Base-by-base conservation (phyloP, 2,888 invertebrate genomes). In the Campaea margaritaria region DNA sequence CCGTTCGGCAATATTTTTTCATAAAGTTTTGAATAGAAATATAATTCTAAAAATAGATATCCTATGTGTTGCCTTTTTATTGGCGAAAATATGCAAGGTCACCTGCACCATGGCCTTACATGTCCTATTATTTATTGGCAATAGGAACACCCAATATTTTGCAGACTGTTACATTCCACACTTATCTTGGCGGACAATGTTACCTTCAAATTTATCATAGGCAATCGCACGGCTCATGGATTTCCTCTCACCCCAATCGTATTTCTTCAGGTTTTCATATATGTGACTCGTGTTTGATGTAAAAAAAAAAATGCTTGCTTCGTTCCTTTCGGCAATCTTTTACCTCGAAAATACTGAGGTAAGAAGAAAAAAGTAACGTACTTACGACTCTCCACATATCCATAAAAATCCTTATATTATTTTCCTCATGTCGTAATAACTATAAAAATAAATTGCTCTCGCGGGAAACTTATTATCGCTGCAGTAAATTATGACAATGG, bases 91-190 rank as follows among this genome's bases (percentile, higher is more conserved):
- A 21, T n/a, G n/a, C n/a, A n/a, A n/a, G n/a, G n/a, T 21, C 21
- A 31, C 15, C 14, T 48, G 8, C 7, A 31, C 21, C 21, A 21
- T 3, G 3, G 21, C 21, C n/a, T n/a, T 21, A 21, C 3, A 5
- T 21, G 5, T 21, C 3, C 3, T 21, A 21, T 5, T 21, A 21
- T 21, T n/a, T 3, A 21, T 21, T 21, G 21, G 21, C 21, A 21
- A 21, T 31, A 31, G 73, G 68, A 74, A 72, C 42, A 58, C 45
- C 56, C 50, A 63, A 64, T 67, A 73, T 70, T 21, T 21, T 68
- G 64, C 69, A 68, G 57, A 53, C 62, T 56, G 64, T 62, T 69
- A 65, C 65, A 65, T 65, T 62, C 65, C 67, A 64, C 65, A 69
- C 67, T 62, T 67, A 69, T 67, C 68, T 66, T 68, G 51, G 47